phyloP scores from a whole-genome alignment of 1,140 invertebrate species.

The Drosophila setifemur region DNA sequence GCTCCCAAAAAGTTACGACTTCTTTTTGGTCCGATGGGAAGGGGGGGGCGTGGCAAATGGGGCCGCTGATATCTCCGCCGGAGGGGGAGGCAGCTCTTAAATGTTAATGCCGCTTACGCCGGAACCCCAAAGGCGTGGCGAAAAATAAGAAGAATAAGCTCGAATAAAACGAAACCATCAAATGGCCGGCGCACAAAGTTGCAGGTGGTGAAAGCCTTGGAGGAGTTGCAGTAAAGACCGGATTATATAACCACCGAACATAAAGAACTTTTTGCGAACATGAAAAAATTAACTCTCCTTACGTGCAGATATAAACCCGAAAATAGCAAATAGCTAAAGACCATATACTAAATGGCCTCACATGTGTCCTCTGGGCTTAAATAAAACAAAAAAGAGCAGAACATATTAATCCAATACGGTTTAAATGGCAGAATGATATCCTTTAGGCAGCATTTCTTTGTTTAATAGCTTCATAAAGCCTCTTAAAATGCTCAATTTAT shows the following conservation, averaged over 20 bases:
- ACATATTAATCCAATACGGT: too few relatives aligned
- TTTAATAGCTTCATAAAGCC: too few relatives aligned
- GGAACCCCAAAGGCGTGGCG: conserved; percentile 13
- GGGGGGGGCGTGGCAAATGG: background rate
- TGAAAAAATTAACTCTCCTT: conserved; percentile 39
- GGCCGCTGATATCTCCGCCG: conserved; percentile 3
- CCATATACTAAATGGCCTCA: conserved; percentile 4
- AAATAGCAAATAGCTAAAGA: conserved; percentile 8
- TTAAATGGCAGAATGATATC: too few relatives aligned
- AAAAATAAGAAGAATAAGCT: background rate
- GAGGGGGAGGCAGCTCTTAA: conserved; percentile 40
- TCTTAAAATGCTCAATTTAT: too few relatives aligned
- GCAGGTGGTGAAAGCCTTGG: conserved; percentile 33
- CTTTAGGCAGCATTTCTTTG: too few relatives aligned
- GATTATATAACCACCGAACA: conserved; percentile 11
- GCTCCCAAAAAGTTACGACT: conserved; percentile 48
- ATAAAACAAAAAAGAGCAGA: conserved; percentile 2
- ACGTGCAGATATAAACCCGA: conserved; percentile 19
- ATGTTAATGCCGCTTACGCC: conserved; percentile 60
- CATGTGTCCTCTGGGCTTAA: background rate
- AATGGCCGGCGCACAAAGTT: conserved; percentile 36
- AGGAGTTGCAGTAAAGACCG: conserved; percentile 31
- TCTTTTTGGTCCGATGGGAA: conserved; percentile 6
- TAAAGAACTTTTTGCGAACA: conserved; percentile 20
- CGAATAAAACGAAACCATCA: conserved; percentile 33